Evolutionary conservation across 2,113 vertebrate species (phyloP).

Genomic region (Campylorhamphus procurvoides): DNA sequence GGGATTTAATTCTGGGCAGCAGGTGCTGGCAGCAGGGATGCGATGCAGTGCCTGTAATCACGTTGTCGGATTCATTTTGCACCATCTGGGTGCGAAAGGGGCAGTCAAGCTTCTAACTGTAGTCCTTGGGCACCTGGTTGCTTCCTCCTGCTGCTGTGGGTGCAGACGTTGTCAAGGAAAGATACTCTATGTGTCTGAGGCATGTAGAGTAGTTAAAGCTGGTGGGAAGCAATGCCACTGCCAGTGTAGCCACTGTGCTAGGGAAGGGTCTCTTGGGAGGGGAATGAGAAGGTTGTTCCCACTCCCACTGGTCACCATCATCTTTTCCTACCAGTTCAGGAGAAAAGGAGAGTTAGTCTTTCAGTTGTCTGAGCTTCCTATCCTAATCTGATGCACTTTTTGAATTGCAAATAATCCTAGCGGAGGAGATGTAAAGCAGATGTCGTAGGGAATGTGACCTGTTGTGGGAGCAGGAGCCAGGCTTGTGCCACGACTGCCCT

Average conservation of each 20-base stretch:
- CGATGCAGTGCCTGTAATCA: background rate
- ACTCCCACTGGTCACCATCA: background rate
- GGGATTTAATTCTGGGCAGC: conserved; percentile 3
- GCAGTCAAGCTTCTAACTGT: background rate
- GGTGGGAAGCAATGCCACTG: background rate
- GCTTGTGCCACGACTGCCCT: background rate
- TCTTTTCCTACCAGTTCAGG: background rate
- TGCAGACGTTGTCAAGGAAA: background rate
- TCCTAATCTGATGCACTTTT: fast-evolving
- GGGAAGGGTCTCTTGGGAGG: background rate
- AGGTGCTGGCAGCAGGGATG: conserved; percentile 16
- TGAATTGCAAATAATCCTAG: background rate
- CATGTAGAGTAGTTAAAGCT: background rate
- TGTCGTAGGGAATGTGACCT: background rate
- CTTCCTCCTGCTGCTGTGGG: background rate
- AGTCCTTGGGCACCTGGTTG: background rate
- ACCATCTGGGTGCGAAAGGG: conserved; percentile 32
- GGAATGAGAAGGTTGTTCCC: background rate
- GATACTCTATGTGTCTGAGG: background rate
- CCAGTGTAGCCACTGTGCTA: background rate
- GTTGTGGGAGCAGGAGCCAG: background rate
- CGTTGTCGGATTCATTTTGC: background rate
- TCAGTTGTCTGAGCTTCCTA: background rate
- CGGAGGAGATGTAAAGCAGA: conserved; percentile 26
- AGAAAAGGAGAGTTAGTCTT: conserved; percentile 7